Percentiles rank a stretch among this genome's conserved stretches.
Conservation (phyloP, 2,113 vertebrate genomes). For the Elgaria multicarinata region DNA sequence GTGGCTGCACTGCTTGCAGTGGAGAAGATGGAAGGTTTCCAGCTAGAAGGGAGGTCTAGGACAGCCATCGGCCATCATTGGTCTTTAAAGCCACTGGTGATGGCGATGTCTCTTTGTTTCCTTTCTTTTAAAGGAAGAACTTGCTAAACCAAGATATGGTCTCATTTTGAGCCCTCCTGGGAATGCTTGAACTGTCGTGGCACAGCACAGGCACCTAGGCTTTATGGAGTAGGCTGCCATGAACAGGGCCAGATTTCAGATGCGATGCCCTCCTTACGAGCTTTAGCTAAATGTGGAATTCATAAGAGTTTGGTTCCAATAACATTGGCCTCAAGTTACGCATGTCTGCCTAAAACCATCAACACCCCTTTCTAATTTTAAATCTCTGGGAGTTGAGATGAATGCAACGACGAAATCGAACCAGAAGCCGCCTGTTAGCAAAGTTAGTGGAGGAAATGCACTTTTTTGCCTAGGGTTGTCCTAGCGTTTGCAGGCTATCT, state of each 20-base stretch:
- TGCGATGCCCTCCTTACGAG: background rate
- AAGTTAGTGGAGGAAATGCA: background rate
- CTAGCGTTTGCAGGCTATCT: background rate
- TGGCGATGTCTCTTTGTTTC: background rate
- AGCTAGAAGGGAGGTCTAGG: background rate
- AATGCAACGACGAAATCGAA: background rate
- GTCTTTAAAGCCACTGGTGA: background rate
- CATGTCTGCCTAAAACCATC: background rate
- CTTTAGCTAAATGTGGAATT: background rate
- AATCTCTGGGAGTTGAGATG: background rate
- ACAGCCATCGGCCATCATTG: background rate
- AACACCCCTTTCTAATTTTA: background rate
- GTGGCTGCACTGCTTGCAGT: background rate
- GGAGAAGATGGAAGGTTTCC: background rate
- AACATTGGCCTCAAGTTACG: background rate
- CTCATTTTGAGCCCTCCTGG: background rate
- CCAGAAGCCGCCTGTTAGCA: background rate
- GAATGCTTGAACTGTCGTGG: background rate
- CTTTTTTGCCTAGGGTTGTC: background rate
- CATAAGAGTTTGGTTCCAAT: background rate
- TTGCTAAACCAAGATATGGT: background rate
- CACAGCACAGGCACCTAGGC: background rate
- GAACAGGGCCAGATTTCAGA: background rate
- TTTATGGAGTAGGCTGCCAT: background rate
- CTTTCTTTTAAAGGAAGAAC: background rate